Evolutionary conservation across 2,888 invertebrate genomes (phyloP), one percentile per base, ranked within the genome.

Genomic region (Epicampocera succincta): DNA sequence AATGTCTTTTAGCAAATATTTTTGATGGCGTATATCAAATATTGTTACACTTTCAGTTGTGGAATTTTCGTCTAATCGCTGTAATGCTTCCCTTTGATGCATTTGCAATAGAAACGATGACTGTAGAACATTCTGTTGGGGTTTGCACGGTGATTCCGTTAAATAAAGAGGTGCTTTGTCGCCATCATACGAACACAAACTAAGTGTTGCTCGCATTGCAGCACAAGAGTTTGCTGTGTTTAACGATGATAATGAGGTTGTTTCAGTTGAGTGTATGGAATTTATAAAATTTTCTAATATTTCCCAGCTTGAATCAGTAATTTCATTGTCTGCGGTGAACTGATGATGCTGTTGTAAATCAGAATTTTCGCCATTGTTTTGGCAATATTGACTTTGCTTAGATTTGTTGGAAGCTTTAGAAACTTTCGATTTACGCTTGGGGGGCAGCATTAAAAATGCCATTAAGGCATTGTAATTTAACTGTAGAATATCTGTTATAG

Each of bases 381-480:
- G 58, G n/a, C 66, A 25, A 29, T 66, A 60, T 56, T 65, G 48
- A 17, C 13, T 17, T 15, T 68, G 66, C 15, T 69, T 69, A 13
- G 68, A 80, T 8, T 79, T 58, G 0, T 38, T 33, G 12, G 69
- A 48, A 21, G 52, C 52, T 80, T 75, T 76, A 8, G 58, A 13
- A 52, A 69, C 44, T 63, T 54, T 76, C 40, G n/a, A 11, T 46
- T 65, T 72, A n/a, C 40, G 52, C 19, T 66, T 74, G 25, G 69
- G 73, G 17, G 46, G 78, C 33, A 89, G 80, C 86, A 89, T 86
- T 71, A 91, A 85, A 85, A 88, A 90, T 84, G 88, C 88, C 78
- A 86, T 87, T 15, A 91, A 84, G 0, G 89, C 86, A 84, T 90
- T 89, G 71, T 87, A 88, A 85, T 89, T 89, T 0, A 89, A 75